Evolutionary conservation across 2,113 vertebrate species (phyloP), one percentile per base, ranked within the genome.

Genomic region (Antennarius striatus): DNA sequence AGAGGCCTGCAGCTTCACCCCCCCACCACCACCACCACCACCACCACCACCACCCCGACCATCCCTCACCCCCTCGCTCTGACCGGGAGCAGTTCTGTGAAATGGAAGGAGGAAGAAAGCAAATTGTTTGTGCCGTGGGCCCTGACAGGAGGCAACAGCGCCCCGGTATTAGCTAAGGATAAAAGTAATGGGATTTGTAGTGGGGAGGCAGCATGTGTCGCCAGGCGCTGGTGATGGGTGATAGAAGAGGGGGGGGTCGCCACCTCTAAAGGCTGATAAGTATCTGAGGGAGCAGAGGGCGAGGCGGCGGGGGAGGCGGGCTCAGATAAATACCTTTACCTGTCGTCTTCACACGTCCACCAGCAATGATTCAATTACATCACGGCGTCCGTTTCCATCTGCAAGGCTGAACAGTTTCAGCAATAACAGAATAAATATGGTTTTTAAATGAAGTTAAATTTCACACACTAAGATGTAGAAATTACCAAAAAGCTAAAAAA

Each of bases 171-270:
- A 93, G 91, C 84, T 75, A 87, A 89, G 89, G 89, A 93, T 91
- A 87, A 93, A 91, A 86, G 90, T 91, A 92, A 92, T 93, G 88
- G 86, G 91, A 91, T 92, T 90, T 93, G 89, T 91, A 90, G 80
- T 85, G 79, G 77, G 68, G 83, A 90, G 85, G 84, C 87, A 80
- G 74, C 65, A 68, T 68, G 75, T 90, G 89, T 85, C 70, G 77
- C 81, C 56, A 85, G 90, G 87, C 86, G 82, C 89, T 90, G 86
- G 80, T 90, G 90, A 92, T 89, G 84, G 81, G 86, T 85, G 89
- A 92, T 91, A 90, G 87, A 81, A 3, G 32, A 3, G 32, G 32
- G 79, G 84, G 76, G 77, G 81, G 83, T 84, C 78, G 73, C 68
- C 47, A 62, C 80, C 80, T 91, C 82, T 89, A 85, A 91, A 87